Evolutionary conservation across 2,888 invertebrate species (phyloP), one percentile per base, ranked within the genome.

Genomic region (Salpingus planirostris): DNA sequence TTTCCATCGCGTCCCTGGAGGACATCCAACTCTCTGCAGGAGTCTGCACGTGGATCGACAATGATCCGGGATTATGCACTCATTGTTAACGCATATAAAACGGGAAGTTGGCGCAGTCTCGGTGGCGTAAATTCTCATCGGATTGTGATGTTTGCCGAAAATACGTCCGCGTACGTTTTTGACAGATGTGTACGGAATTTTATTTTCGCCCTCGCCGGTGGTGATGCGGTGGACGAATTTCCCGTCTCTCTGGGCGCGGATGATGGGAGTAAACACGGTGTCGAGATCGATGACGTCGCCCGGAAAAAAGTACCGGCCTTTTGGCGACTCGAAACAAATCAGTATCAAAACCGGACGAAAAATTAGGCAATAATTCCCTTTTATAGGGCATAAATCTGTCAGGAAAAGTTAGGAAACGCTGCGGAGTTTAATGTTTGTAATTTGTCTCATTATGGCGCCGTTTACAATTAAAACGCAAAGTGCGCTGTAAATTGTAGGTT

Each of bases 121-220:
- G 36, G 42, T 42, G 27, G 29, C 40, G 44, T 47, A 46, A 42
- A 45, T 48, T 39, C 44, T 45, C 46, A 45, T 48, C 42, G 39
- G 15, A 23, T 11, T 29, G 29, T 29, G 36, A 23, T 23, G 10
- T 10, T 28, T 28, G 18, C 22, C 26, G 25, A 27, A 33, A 33
- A 38, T 38, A 33, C 30, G 38, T 33, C 38, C 30, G 29, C 22
- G 23, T n/a, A n/a, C 24, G 33, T n/a, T n/a, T n/a, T n/a, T 37
- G 37, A 37, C 37, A 30, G 37, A 37, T 30, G 33, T 27, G 23
- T 29, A 26, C 32, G 15, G 13, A 32, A 32, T 36, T 36, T 36
- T 31, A 26, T 26, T 31, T 25, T 31, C 26, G 8, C 26, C 7
- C 13, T 14, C 21, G 13, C 10, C 25, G 21, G 18, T 25, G n/a